Evolutionary conservation across 1,140 invertebrate species (phyloP), one percentile per base, ranked within the genome.

Genomic region (Watersipora subatra): DNA sequence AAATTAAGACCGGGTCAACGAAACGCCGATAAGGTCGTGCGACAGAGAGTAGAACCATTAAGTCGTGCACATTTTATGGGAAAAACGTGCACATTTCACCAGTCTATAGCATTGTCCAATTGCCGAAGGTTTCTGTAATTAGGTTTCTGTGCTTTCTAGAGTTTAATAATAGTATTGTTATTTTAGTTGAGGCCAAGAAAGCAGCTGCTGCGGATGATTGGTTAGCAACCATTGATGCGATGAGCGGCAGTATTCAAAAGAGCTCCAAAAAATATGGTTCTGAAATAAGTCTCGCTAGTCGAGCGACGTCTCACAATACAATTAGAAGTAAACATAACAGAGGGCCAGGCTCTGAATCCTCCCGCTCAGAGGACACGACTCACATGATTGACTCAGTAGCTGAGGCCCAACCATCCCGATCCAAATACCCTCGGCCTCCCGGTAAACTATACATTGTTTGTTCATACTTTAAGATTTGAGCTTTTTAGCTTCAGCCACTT

Each of bases 151-250:
- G n/a, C n/a, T n/a, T n/a, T n/a, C n/a, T n/a, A n/a, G n/a, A n/a
- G n/a, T n/a, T n/a, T n/a, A n/a, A n/a, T n/a, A n/a, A n/a, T n/a
- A n/a, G n/a, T n/a, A n/a, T n/a, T n/a, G n/a, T n/a, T n/a, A n/a
- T n/a, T n/a, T n/a, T n/a, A n/a, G n/a, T n/a, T n/a, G n/a, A 46
- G 34, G 7, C 34, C 7, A 46, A 46, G 34, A 46, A 46, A 7
- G 34, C 34, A n/a, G 34, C n/a, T 7, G 34, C 34, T 46, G 58
- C 58, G 22, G 58, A 59, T 28, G 58, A 59, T 28, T 59, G 58
- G 58, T 22, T 59, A 22, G 7, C 22, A 12, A 17, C 58, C 22
- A 59, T 59, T 12, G 58, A 59, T 17, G 22, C 22, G 7, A 59
- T 59, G 58, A 28, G 22, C 17, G 22, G 7, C 7, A 17, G 7